Evolutionary conservation across 2,888 invertebrate genomes (phyloP), one percentile per base, ranked within the genome.

Genomic region (Dastarcus helophoroides): DNA sequence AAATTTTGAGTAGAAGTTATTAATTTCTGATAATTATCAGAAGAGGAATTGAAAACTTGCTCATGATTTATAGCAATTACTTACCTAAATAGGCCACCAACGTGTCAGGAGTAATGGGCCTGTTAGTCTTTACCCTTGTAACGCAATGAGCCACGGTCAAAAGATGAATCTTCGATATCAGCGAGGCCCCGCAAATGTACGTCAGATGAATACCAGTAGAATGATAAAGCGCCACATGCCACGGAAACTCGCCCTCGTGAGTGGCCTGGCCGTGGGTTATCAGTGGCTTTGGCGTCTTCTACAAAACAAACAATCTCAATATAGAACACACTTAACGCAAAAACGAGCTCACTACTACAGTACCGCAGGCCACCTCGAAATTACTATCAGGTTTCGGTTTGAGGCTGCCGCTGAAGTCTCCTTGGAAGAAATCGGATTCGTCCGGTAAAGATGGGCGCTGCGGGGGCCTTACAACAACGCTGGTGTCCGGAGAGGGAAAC

Each of bases 221-320:
- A 42, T 70, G 69, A 47, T 75, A 77, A 0, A 76, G 50, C 0
- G 76, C 76, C 6, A 71, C 71, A 52, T 76, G 76, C 77, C 77
- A 78, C 0, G 77, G 77, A 68, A 73, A 76, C 43, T 76, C 72
- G 0, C 74, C 76, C 35, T 71, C 70, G 17, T 64, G 50, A 0
- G 74, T 73, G 1, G 65, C 64, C 14, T 67, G 64, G 0, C 75
- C 76, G 38, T 69, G 64, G 3, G 73, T 69, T 28, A 76, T 71
- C 32, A 76, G 50, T 0, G 73, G 73, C 37, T 64, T 63, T 0
- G 72, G 58, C 44, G 41, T 31, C 32, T 47, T 44, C 50, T 51
- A 23, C 9, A 27, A 22, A 13, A 19, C 10, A 11, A 3, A n/a
- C n/a, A n/a, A n/a, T n/a, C n/a, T n/a, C n/a, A n/a, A n/a, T n/a